Conservation (phyloP, 2,888 invertebrate genomes). For the Pollenia labialis region DNA sequence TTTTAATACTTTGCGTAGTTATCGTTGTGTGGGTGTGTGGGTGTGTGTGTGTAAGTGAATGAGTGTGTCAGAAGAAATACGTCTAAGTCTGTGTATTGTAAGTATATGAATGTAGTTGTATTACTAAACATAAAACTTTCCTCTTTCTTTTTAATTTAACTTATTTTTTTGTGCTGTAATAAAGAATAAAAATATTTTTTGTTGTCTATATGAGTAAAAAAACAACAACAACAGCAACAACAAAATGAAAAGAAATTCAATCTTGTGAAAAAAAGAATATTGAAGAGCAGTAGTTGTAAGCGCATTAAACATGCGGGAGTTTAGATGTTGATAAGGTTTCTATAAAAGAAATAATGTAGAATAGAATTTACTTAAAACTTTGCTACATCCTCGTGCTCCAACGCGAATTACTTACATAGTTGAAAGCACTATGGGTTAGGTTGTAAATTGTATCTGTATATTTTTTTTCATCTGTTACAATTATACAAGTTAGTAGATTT, state of each 20-base stretch:
- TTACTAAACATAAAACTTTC: conserved; percentile 63
- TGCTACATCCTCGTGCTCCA: background rate
- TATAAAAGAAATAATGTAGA: conserved; percentile 29
- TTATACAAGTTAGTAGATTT: too few relatives aligned
- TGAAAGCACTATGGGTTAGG: conserved; percentile 33
- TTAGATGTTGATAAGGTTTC: conserved; percentile 68
- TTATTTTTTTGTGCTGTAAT: conserved; percentile 48
- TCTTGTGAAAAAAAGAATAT: conserved; percentile 48
- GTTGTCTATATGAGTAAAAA: conserved; percentile 31
- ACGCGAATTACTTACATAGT: background rate
- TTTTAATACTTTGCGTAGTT: conserved; percentile 79
- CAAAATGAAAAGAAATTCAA: conserved; percentile 54
- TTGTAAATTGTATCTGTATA: background rate
- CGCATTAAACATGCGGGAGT: conserved; percentile 66
- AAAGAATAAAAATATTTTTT: conserved; percentile 55
- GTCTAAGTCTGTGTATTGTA: conserved; percentile 23
- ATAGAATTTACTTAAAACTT: conserved; percentile 48
- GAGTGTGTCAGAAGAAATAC: conserved; percentile 21
- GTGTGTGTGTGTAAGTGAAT: conserved; percentile 3
- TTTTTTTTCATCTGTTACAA: background rate
- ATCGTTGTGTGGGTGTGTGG: conserved; percentile 45
- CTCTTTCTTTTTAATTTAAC: conserved; percentile 62
- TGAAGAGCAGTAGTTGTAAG: conserved; percentile 66
- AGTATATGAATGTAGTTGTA: conserved; percentile 35
- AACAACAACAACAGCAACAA: background rate